Base-by-base conservation (phyloP, 2,888 invertebrate genomes). In the Abrostola tripartita region DNA sequence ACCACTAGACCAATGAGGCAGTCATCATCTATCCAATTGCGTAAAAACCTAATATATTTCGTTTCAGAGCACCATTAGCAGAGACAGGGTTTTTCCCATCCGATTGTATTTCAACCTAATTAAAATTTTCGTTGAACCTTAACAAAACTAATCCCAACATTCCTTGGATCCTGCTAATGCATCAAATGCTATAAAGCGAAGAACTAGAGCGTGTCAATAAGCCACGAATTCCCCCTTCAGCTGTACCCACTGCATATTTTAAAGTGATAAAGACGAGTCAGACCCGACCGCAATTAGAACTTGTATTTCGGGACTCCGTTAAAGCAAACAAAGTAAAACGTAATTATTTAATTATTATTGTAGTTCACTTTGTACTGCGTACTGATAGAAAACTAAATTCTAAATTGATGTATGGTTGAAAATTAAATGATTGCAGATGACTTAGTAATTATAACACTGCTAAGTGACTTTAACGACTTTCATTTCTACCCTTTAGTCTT, bases 131-230 rank as follows among this genome's bases (percentile, higher is more conserved):
- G 24, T 24, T 24, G 24, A 24, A 24, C 24, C 24, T 24, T 24
- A 24, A 24, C 24, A 24, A 24, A 24, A 24, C 44, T 47, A 8
- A 14, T 47, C 8, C 1, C 8, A 14, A 9, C 51, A 36, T 49
- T n/a, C 14, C n/a, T n/a, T 8, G 11, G 5, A 47, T 41, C 9
- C 6, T 42, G 24, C 5, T 47, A 50, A 65, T 52, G 71, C 50
- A 54, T 36, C 0, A n/a, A 57, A 61, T 37, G 40, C 52, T 12
- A 44, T 9, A 8, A n/a, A 14, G 24, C n/a, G n/a, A 52, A 56
- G 36, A 67, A 72, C 44, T 44, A 67, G 67, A n/a, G 58, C 72
- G 52, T 72, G 58, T 52, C 71, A 67, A 72, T 62, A 62, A 42
- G 50, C 52, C 6, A 6, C 36, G 37, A 37, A 37, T 52, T 52